Evolutionary conservation across 1,140 invertebrate species (phyloP).

Genomic region (Formica selysi): DNA sequence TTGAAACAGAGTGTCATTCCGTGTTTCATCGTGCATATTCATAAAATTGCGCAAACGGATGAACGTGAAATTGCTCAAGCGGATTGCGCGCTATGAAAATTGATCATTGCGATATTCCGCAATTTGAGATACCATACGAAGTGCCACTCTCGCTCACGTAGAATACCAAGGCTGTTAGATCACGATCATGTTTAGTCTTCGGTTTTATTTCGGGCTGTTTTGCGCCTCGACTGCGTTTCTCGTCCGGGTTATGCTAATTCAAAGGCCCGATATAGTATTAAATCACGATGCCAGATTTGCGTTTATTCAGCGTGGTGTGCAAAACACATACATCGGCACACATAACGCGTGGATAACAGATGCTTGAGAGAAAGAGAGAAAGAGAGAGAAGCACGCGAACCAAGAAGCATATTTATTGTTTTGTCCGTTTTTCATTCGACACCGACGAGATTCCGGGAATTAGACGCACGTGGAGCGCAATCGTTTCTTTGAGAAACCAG

Average conservation of each 20-base stretch:
- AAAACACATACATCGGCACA: background rate
- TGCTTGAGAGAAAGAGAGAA: background rate
- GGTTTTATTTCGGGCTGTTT: conserved; percentile 42
- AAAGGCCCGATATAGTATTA: conserved; percentile 62
- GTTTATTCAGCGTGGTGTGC: conserved; percentile 30
- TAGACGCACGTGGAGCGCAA: conserved; percentile 14
- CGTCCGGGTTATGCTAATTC: conserved; percentile 65
- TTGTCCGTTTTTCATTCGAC: conserved; percentile 20
- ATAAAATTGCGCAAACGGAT: background rate
- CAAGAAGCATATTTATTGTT: conserved; percentile 26
- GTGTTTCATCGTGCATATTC: background rate
- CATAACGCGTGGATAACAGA: conserved; percentile 21
- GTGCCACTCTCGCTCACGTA: conserved; percentile 32
- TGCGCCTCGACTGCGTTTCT: conserved; percentile 26
- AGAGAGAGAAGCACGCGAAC: background rate
- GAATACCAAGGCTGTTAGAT: conserved; percentile 67
- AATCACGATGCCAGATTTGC: conserved; percentile 64
- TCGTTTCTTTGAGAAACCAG: conserved; percentile 51
- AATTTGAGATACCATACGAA: background rate
- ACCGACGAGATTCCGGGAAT: conserved; percentile 64
- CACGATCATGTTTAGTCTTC: conserved; percentile 18
- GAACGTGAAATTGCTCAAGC: background rate
- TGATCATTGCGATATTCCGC: conserved; percentile 24
- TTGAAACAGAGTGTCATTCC: background rate
- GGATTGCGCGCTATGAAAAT: background rate